These are phyloP conservation scores for Cataglyphis livida DNA, from an alignment of 2,888 invertebrate genomes.

Conservation along the genomic window DNA sequence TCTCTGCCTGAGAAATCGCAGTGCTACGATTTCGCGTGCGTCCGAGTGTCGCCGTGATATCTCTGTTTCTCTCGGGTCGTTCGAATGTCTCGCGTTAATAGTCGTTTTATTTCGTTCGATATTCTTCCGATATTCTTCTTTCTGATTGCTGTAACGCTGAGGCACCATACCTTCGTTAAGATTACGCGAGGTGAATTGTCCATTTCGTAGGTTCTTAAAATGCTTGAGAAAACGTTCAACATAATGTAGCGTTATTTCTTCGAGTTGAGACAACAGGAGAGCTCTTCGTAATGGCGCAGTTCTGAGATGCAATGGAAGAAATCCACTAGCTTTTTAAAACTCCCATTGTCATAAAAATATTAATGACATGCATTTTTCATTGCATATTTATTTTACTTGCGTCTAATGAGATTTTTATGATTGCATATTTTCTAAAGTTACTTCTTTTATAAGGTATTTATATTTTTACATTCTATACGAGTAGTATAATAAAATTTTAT, in stretches of 20 bases:
- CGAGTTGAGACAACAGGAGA: not conserved
- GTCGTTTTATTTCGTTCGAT: constrained; percentile 34
- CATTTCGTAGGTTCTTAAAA: constrained; percentile 7
- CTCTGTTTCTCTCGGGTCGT: constrained; percentile 21
- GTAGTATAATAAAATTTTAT: not conserved
- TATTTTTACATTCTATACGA: not conserved
- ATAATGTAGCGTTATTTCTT: constrained; percentile 5
- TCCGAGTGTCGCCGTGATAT: constrained; percentile 51
- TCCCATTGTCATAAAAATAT: not conserved
- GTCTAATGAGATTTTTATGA: not conserved
- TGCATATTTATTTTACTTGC: not conserved
- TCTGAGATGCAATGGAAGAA: not conserved
- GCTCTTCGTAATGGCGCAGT: not conserved
- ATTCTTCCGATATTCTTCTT: constrained; percentile 34
- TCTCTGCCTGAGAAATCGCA: not conserved
- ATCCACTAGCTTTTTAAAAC: not conserved
- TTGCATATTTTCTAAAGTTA: not conserved
- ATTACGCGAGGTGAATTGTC: constrained; percentile 6
- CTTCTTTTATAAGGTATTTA: not conserved
- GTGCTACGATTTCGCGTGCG: constrained; percentile 32
- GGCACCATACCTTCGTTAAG: constrained; percentile 1
- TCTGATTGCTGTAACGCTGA: constrained; percentile 18
- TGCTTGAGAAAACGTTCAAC: not conserved
- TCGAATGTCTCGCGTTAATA: constrained; percentile 25
- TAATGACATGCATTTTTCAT: not conserved